These are phyloP conservation scores for Caloenas nicobarica DNA, from an alignment of 2,113 vertebrate genomes.

Conservation along the genomic window DNA sequence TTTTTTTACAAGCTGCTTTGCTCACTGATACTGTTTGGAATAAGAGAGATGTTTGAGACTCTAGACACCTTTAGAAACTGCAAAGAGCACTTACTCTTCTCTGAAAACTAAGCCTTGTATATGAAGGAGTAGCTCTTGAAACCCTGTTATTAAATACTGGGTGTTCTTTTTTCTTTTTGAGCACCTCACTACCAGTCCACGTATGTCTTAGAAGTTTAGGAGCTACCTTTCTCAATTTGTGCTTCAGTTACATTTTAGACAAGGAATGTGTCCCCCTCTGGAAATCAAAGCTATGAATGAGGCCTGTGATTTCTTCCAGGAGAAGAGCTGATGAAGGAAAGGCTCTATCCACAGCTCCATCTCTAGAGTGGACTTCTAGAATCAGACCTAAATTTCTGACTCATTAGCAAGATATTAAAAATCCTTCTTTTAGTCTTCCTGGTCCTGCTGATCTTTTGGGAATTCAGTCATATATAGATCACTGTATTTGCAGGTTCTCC, in stretches of 20 bases:
- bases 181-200: background rate
- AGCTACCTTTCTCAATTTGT: background rate
- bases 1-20: background rate
- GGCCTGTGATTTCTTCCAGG: background rate
- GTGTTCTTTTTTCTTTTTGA: rapidly evolving
- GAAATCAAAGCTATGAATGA: background rate
- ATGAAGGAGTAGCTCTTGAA: background rate
- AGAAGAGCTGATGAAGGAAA: background rate
- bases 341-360: background rate
- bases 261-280: background rate
- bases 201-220: background rate
- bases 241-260: background rate
- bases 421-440: background rate
- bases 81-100: background rate
- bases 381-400: background rate
- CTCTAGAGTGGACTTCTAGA: background rate
- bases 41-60: background rate
- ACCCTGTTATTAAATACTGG: background rate
- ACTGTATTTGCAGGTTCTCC: background rate
- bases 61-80: background rate
- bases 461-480: background rate
- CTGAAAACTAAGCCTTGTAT: background rate
- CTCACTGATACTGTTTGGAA: background rate
- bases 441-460: background rate
- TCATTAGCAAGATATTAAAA: background rate